Percentiles rank a stretch among this genome's conserved stretches.
Conservation (phyloP, 64 coral and sea anemone species). For the Actinia tenebrosa region DNA sequence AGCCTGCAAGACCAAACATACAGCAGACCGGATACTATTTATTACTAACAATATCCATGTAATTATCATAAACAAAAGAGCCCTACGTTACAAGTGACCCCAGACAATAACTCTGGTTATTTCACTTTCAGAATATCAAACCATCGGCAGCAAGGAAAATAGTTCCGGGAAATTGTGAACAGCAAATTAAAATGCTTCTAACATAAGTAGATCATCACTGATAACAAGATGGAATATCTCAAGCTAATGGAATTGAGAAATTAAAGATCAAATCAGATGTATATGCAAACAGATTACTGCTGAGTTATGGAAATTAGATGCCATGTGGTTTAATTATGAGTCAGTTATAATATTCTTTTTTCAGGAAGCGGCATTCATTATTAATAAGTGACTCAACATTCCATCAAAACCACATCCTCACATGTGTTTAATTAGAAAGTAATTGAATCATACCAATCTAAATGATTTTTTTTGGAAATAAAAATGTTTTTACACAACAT, state of each 20-base stretch:
- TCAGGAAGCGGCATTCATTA: not conserved
- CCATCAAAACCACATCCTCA: conserved; percentile 2
- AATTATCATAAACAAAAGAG: not conserved
- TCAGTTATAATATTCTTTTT: not conserved
- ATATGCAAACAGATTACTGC: not conserved
- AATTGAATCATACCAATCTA: not conserved
- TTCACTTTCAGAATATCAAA: not conserved
- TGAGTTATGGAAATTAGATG: not conserved
- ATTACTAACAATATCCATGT: not conserved
- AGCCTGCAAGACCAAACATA: not conserved
- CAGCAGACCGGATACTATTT: not conserved
- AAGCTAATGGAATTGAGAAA: not conserved
- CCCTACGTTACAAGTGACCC: not conserved
- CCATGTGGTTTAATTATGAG: conserved; percentile 2
- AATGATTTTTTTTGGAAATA: too few species aligned
- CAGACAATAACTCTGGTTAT: not conserved
- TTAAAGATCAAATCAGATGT: not conserved
- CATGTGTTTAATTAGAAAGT: not conserved
- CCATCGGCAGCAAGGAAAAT: not conserved
- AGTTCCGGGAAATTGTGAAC: not conserved
- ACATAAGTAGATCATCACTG: not conserved
- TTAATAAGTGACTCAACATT: not conserved
- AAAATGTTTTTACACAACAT: too few species aligned
- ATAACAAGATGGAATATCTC: not conserved
- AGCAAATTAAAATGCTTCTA: not conserved